Percentiles rank a stretch among this genome's conserved stretches.
Evolutionary conservation across 2,113 vertebrate species (phyloP).

Genomic region (Setophaga petechia): DNA sequence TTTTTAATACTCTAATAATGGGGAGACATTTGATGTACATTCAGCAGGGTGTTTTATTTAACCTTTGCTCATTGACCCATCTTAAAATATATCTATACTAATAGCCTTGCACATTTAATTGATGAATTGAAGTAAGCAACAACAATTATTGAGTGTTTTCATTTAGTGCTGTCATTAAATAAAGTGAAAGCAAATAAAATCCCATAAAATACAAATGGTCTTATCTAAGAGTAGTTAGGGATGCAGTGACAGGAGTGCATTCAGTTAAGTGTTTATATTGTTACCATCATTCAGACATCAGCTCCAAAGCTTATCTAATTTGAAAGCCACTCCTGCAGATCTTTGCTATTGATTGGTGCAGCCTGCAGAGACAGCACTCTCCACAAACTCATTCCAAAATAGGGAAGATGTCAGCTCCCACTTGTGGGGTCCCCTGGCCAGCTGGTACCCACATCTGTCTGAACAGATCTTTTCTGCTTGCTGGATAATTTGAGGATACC

Average conservation of each 20-base stretch:
- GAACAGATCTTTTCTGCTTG: neutral
- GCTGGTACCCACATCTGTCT: neutral
- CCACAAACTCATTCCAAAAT: neutral
- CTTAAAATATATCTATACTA: slow-evolving; percentile 17
- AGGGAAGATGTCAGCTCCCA: neutral
- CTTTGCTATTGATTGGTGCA: neutral
- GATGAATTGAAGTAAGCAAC: neutral
- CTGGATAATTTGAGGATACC: neutral
- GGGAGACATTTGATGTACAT: neutral
- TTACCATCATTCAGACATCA: slow-evolving; percentile 9
- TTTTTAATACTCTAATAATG: neutral
- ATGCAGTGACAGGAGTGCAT: slow-evolving; percentile 16
- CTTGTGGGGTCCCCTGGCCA: neutral
- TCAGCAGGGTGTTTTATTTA: neutral
- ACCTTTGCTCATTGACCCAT: slow-evolving; percentile 6
- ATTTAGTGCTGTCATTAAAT: neutral
- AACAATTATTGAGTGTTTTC: slow-evolving; percentile 14
- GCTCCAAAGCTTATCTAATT: slow-evolving; percentile 13
- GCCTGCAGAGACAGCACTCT: neutral
- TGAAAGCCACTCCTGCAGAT: slow-evolving; percentile 26
- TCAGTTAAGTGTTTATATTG: slow-evolving; percentile 31
- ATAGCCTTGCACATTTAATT: slow-evolving; percentile 4
- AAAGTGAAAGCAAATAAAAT: slow-evolving; percentile 11
- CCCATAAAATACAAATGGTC: slow-evolving; percentile 23
- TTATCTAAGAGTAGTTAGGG: neutral